phyloP scores from a whole-genome alignment of 2,797 vertebrate species.

The Cryptoblepharus egeriae region DNA sequence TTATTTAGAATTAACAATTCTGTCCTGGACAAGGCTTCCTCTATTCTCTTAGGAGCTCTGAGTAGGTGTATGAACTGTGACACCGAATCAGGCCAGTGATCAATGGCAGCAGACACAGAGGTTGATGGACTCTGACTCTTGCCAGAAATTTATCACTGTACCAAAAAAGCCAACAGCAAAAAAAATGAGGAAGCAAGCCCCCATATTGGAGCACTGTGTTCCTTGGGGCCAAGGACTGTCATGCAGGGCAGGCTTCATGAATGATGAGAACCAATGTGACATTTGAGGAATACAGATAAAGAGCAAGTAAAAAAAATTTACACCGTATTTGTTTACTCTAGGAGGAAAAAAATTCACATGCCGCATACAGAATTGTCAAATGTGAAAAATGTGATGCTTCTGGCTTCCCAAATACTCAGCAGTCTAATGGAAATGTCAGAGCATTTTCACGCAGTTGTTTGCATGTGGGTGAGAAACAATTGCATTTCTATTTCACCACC shows the following conservation, averaged over 20 bases:
- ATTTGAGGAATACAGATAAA: constrained; percentile 54
- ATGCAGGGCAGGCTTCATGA: constrained; percentile 41
- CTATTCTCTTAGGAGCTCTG: not conserved
- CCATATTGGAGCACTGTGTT: constrained; percentile 8
- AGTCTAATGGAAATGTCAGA: constrained; percentile 61
- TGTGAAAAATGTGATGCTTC: constrained; percentile 66
- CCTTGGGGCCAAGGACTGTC: not conserved
- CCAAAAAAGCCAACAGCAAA: constrained; percentile 33
- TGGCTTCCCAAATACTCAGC: constrained; percentile 53
- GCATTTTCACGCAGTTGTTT: constrained; percentile 19
- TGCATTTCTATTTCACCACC: not conserved
- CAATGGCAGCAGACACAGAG: constrained; percentile 41
- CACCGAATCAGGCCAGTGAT: not conserved
- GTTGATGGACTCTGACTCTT: constrained; percentile 43
- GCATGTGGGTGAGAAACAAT: not conserved
- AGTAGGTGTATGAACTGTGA: not conserved
- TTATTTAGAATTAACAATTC: not conserved
- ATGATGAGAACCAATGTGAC: constrained; percentile 31
- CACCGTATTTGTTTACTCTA: constrained; percentile 61
- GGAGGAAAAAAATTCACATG: constrained; percentile 48
- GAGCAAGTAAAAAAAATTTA: constrained; percentile 31
- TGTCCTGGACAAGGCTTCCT: not conserved
- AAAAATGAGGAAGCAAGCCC: constrained; percentile 28
- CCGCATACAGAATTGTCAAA: constrained; percentile 50
- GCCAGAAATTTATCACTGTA: constrained; percentile 47